Conservation (phyloP, 37 sponge, comb jelly and placozoan genomes). For the Tethya wilhelma region DNA sequence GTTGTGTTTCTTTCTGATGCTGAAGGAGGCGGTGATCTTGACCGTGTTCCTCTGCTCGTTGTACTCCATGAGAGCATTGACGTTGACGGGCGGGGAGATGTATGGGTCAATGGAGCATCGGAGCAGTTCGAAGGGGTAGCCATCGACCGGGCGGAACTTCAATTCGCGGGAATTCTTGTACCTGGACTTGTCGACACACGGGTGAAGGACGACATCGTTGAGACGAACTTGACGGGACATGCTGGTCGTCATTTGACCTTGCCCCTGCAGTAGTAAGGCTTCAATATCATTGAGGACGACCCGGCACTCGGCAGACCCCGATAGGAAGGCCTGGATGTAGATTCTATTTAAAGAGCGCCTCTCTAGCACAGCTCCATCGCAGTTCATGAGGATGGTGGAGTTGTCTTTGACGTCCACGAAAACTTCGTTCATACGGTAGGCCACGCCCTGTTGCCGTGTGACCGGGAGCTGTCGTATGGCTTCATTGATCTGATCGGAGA, state of each 20-base stretch:
- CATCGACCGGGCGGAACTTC: constrained; percentile 79
- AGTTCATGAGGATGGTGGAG: constrained; percentile 87
- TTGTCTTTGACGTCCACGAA: constrained; percentile 87
- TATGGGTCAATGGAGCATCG: constrained; percentile 75
- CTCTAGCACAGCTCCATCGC: constrained; percentile 88
- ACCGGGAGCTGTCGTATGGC: constrained; percentile 83
- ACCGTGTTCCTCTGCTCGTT: constrained; percentile 58
- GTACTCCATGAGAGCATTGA: constrained; percentile 81
- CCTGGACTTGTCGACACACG: constrained; percentile 70
- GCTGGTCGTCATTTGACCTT: constrained; percentile 41
- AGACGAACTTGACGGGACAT: constrained; percentile 79
- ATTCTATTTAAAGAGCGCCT: constrained; percentile 70
- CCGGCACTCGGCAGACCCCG: constrained; percentile 64
- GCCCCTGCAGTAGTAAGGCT: constrained; percentile 67
- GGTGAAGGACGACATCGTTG: constrained; percentile 75
- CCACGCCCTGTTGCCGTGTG: constrained; percentile 68
- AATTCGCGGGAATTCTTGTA: constrained; percentile 67
- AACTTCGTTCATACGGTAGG: constrained; percentile 87
- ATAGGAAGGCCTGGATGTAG: constrained; percentile 80
- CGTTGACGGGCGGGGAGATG: constrained; percentile 71
- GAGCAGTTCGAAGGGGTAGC: constrained; percentile 81
- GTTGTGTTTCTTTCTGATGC: constrained; percentile 77
- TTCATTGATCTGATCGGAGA: constrained; percentile 72
- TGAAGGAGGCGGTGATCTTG: constrained; percentile 61
- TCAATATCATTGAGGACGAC: constrained; percentile 83